Conservation (phyloP, 2,113 vertebrate genomes). For the Mungos mungo region DNA sequence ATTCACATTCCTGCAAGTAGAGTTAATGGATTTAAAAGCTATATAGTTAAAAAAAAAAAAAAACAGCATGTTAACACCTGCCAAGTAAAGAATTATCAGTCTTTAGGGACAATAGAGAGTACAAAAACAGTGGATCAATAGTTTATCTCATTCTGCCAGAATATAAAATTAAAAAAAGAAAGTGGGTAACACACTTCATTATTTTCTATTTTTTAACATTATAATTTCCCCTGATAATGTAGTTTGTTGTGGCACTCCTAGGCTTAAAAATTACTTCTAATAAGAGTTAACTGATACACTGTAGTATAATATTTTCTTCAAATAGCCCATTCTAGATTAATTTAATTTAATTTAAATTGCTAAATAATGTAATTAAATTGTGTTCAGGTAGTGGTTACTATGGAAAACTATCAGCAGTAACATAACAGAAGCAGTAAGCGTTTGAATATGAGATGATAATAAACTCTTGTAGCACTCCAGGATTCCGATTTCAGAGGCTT, state of each 20-base stretch:
- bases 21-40: not conserved
- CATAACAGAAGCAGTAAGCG: slow-evolving; percentile 27
- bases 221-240: not conserved
- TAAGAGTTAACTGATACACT: not conserved
- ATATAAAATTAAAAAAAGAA: slow-evolving; percentile 31
- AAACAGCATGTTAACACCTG: not conserved
- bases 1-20: not conserved
- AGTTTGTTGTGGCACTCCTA: not conserved
- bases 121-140: not conserved
- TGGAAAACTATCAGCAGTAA: slow-evolving; percentile 12
- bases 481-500: slow-evolving; percentile 59
- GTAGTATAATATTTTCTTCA: not conserved
- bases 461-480: slow-evolving; percentile 23
- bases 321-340: not conserved
- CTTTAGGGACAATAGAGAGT: not conserved
- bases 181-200: not conserved
- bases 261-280: slow-evolving; percentile 54
- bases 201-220: not conserved
- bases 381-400: slow-evolving; percentile 33
- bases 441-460: slow-evolving; percentile 49
- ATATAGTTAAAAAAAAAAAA: not conserved
- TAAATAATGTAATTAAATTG: slow-evolving; percentile 60
- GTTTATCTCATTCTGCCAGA: slow-evolving; percentile 55
- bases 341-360: slow-evolving; percentile 51
- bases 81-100: not conserved